Conservation (phyloP, 1,140 invertebrate species). For the Telenomus remus region DNA sequence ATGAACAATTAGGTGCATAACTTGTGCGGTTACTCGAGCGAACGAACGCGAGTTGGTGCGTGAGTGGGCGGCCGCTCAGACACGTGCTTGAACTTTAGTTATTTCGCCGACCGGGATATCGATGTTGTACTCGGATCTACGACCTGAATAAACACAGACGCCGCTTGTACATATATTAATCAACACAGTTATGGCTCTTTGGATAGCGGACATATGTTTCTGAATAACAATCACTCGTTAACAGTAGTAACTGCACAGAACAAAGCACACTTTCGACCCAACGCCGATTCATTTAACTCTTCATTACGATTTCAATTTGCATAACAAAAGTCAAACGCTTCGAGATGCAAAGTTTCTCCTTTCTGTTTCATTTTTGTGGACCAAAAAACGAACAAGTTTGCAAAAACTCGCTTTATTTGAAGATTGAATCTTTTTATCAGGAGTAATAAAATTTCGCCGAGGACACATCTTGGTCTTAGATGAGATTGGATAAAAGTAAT, state of each 20-base stretch:
- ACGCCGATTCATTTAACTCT: no score
- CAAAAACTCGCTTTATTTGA: background rate
- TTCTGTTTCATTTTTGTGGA: background rate
- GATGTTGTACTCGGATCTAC: slow-evolving; percentile 27
- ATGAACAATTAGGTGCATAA: slow-evolving; percentile 42
- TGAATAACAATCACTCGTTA: slow-evolving; percentile 23
- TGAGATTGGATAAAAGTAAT: slow-evolving; percentile 16
- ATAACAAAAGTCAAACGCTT: no score
- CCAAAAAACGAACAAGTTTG: background rate
- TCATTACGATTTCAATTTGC: no score
- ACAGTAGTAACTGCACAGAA: background rate
- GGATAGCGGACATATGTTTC: slow-evolving; percentile 15
- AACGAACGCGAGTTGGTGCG: slow-evolving; percentile 11
- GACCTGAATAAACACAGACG: slow-evolving; percentile 32
- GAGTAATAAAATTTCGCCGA: slow-evolving; percentile 3
- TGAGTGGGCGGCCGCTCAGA: slow-evolving; percentile 32
- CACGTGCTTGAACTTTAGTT: slow-evolving; percentile 39
- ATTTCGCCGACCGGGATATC: slow-evolving; percentile 36
- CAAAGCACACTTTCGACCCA: background rate
- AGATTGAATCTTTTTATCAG: no score
- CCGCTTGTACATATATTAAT: slow-evolving; percentile 35
- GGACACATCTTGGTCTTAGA: slow-evolving; percentile 10
- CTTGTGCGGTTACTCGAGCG: slow-evolving; percentile 21
- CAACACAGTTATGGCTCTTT: slow-evolving; percentile 26
- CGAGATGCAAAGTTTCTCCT: no score